Evolutionary conservation across 1,140 invertebrate species (phyloP), one percentile per base, ranked within the genome.

Genomic region (Hylyphantes graminicola): DNA sequence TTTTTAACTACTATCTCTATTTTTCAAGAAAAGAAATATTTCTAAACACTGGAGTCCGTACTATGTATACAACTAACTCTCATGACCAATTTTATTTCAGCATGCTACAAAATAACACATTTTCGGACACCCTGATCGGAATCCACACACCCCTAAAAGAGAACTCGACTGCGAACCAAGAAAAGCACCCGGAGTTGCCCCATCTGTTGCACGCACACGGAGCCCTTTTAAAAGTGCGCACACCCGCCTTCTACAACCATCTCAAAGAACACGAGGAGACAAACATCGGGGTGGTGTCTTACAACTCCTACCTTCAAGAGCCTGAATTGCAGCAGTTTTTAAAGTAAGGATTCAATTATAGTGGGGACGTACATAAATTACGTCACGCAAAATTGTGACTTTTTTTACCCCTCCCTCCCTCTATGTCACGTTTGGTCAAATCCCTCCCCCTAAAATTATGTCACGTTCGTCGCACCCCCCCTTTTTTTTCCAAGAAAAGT

Each of bases 181-280:
- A 17, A 6, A 15, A 77, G 17, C 64, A 68, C 48, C 63, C 63
- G 11, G 74, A 77, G 54, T 35, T 73, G 13, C 76, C 83, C 48
- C 57, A 73, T 11, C 19, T 75, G 17, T 35, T 64, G 48, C 17
- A 65, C 13, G 53, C 85, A 50, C 85, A 85, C 64, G 70, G 76
- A 55, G 51, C 70, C 51, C n/a, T 85, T 21, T 70, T 85, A n/a
- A 85, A 85, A 81, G 78, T 80, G 19, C 48, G 85, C 15, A 72
- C 75, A 51, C 85, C 85, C 21, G 55, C 72, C 17, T 85, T 85
- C 61, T 81, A 75, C 61, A 64, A 75, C 72, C 64, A 85, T 64
- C 53, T 81, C 12, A 17, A 54, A 19, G 67, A 85, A 17, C 74
- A 85, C 54, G 9, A 85, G 54, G 77, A 81, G 50, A 59, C 64